Base-by-base conservation (phyloP, 2,797 vertebrate species). In the Pseudotriccus pelzelni region DNA sequence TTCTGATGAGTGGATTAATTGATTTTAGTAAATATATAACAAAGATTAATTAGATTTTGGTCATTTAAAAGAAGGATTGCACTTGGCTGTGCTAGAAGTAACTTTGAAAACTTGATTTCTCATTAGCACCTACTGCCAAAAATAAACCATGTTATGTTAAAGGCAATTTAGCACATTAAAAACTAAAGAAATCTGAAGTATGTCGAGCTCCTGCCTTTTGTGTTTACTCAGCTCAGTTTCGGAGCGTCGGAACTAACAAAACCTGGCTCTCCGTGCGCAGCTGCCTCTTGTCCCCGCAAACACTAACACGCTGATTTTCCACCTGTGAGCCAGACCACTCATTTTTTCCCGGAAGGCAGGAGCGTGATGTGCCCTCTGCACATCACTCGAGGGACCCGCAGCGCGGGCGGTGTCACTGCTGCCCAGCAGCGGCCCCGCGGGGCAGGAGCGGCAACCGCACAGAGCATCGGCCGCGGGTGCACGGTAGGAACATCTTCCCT, bases 401-500 rank as follows among this genome's bases (percentile, higher is more conserved):
- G 23, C 56, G 8, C 10, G 7, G 56, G 16, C 16, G 3, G 15
- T 59, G 56, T 27, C 56, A 25, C 23, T 17, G 58, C 58, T 27
- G 32, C 30, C 70, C 64, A 10, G 47, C 78, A 87, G 88, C n/a
- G 36, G 66, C 75, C 7, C 44, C 46, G 34, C 0, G 10, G 89
- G 87, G 12, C 56, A 3, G 8, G 3, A 27, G 34, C 27, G 17
- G 12, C 7, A 2, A 2, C 4, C 2, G 0, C 3, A 1, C 9
- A 7, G 6, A 19, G 9, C 41, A 19, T 2, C 9, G 1, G 20
- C 24, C 16, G 18, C 9, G 5, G 39, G 1, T 0, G 37, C 20
- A 0, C 1, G 1, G 6, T 0, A 7, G 3, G 9, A 12, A 2
- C 6, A 21, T 8, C 8, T 6, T 7, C 69, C 0, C 34, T 10